Evolutionary conservation across 2,113 vertebrate species (phyloP), one percentile per base, ranked within the genome.

Genomic region (Dolichallabes microphthalmus): DNA sequence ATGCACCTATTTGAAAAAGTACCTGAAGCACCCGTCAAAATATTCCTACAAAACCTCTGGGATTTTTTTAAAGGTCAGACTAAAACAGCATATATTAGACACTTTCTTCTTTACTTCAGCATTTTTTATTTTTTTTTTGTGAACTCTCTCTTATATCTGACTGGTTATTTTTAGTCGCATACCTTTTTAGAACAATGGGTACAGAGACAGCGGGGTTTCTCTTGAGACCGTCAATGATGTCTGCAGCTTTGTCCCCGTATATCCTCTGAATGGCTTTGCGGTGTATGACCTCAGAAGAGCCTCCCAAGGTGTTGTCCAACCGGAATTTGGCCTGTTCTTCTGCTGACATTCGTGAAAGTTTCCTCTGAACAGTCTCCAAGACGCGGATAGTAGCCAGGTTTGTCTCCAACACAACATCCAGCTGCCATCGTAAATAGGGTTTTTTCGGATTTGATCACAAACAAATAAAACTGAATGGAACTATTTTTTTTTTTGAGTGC

Each of bases 251-350:
- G 90, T 99, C 98, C 0, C 97, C 98, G 9, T 99, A 99, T 98
- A 99, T 98, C 96, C 98, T 97, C 92, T 99, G 98, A 82, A 99
- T 95, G 4, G 98, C 98, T 93, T 99, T 99, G 88, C 98, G 96
- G 90, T 99, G 98, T 90, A 99, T 97, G 88, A 99, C 97, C 94
- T 99, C 98, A 0, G 98, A 99, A 0, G 97, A 96, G 90, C 98
- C 98, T 1, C 98, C 98, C 88, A 99, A 93, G 0, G 97, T 96
- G 93, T 98, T 99, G 95, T 99, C 98, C 93, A 99, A 93, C 20
- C 95, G 95, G 92, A 98, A 99, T 87, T 97, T 98, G 88, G 97
- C 95, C 93, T 99, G 98, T 87, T 99, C 98, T 89, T 99, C 98
- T 0, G 97, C 98, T 10, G 98, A 97, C 95, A 99, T 95, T 35